Evolutionary conservation across 2,888 invertebrate species (phyloP).

Genomic region (Drosophila melanocephala): DNA sequence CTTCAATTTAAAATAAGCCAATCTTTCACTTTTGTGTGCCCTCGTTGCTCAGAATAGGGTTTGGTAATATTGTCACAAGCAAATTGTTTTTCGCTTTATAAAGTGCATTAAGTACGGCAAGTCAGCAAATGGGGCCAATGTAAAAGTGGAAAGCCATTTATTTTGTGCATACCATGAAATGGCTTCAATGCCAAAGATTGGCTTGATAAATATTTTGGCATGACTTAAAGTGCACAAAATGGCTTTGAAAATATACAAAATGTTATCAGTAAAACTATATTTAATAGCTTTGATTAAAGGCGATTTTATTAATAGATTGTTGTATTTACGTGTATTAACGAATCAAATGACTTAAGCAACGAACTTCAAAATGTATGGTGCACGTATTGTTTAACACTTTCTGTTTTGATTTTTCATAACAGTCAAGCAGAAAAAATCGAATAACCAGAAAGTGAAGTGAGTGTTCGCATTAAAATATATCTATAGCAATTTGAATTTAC

Average conservation of each 20-base stretch:
- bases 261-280: constrained; percentile 5
- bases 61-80: constrained; percentile 15
- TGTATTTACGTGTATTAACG: constrained; percentile 3
- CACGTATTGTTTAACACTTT: constrained; percentile 37
- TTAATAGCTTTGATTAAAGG: constrained; percentile 18
- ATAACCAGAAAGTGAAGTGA: constrained; percentile 34
- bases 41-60: constrained; percentile 4
- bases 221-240: background rate
- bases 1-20: background rate
- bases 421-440: constrained; percentile 16
- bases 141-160: constrained; percentile 47
- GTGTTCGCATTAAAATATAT: constrained; percentile 43
- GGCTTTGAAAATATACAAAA: background rate
- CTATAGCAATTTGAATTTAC: constrained; percentile 50
- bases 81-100: background rate
- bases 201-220: constrained; percentile 20
- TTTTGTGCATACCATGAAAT: constrained; percentile 45
- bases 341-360: constrained; percentile 52
- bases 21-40: constrained; percentile 47
- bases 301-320: background rate
- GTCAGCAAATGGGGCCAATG: constrained; percentile 8
- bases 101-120: constrained; percentile 3
- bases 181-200: constrained; percentile 21
- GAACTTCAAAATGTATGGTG: constrained; percentile 31
- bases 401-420: constrained; percentile 33